Base-by-base conservation (phyloP, 2,113 vertebrate genomes). In the Spea bombifrons region DNA sequence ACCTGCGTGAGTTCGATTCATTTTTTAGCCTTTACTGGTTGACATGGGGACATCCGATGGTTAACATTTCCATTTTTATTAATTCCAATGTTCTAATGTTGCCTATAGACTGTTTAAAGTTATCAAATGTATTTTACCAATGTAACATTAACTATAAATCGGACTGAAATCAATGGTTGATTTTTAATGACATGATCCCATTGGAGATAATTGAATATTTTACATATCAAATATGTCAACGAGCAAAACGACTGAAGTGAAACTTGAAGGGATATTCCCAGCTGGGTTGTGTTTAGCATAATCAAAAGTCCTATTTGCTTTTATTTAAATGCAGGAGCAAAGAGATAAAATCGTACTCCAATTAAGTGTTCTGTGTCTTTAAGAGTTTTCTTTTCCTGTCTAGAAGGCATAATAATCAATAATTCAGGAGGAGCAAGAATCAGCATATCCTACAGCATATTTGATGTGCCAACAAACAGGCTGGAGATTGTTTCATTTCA, bases 391-490 rank as follows among this genome's bases (percentile, higher is more conserved):
- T 85, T 78, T 75, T 64, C 83, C 73, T 75, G 75, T 73, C 84
- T 88, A 83, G 86, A 90, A 90, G 83, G 85, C 82, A 80, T 49
- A 69, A 80, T 83, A 67, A 83, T 97, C 88, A 96, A 95, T 98
- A 94, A 97, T 97, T 95, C 90, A 97, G 86, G 71, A 87, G 82
- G 78, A 90, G 93, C 86, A 89, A 89, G 88, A 92, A 94, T 90
- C 91, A 88, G 88, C 88, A 93, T 90, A 94, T 94, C 94, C 95
- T 91, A 92, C 90, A 89, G 92, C 90, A 94, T 94, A 93, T 87
- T 91, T 94, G 92, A 96, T 94, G 93, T 90, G 93, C 93, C 93
- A 94, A 84, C 91, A 90, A 88, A 89, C 91, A 92, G 93, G 87
- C 90, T 88, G 89, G 90, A 89, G 86, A 88, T 92, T 89, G 91